A percentile compares a stretch with the other conserved stretches of the same genome.
phyloP scores from a whole-genome alignment of 2,113 vertebrate genomes.

The Coregonus clupeaformis region DNA sequence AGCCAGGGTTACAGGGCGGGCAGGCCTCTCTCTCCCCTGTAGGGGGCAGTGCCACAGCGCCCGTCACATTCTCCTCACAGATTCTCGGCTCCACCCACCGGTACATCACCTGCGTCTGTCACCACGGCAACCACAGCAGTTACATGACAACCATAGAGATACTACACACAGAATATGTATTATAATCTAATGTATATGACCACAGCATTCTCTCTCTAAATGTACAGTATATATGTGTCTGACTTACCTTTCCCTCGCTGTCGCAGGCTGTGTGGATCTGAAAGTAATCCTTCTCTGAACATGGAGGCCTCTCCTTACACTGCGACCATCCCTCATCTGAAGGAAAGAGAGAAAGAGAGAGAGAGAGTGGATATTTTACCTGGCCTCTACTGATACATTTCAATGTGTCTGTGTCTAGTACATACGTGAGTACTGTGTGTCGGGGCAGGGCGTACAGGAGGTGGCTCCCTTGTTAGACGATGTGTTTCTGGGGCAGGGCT shows the following conservation, averaged over 20 bases:
- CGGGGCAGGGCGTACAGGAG: slow-evolving; percentile 81
- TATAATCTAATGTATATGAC: no score
- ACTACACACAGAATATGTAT: background rate
- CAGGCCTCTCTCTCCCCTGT: slow-evolving; percentile 87
- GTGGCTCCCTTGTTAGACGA: slow-evolving; percentile 86
- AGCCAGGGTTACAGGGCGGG: slow-evolving; percentile 96
- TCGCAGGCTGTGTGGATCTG: slow-evolving; percentile 93
- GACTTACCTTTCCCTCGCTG: slow-evolving; percentile 87
- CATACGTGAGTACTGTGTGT: slow-evolving; percentile 85
- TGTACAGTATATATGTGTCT: background rate
- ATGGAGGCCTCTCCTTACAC: slow-evolving; percentile 83
- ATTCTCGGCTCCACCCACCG: slow-evolving; percentile 96
- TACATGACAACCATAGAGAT: background rate
- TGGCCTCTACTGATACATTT: background rate
- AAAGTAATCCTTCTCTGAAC: slow-evolving; percentile 88
- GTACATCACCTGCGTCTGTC: slow-evolving; percentile 89
- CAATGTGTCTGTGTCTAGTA: background rate
- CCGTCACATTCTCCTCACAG: slow-evolving; percentile 83
- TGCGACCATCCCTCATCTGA: slow-evolving; percentile 62
- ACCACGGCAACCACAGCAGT: background rate
- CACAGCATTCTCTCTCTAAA: background rate
- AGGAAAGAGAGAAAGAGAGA: background rate
- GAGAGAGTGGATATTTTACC: background rate
- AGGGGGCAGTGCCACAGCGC: slow-evolving; percentile 81
- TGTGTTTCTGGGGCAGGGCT: slow-evolving; percentile 86